Percentiles rank a stretch among this genome's conserved stretches.
Conservation (phyloP, 2,888 invertebrate genomes). For the Leptarthrus brevirostris region DNA sequence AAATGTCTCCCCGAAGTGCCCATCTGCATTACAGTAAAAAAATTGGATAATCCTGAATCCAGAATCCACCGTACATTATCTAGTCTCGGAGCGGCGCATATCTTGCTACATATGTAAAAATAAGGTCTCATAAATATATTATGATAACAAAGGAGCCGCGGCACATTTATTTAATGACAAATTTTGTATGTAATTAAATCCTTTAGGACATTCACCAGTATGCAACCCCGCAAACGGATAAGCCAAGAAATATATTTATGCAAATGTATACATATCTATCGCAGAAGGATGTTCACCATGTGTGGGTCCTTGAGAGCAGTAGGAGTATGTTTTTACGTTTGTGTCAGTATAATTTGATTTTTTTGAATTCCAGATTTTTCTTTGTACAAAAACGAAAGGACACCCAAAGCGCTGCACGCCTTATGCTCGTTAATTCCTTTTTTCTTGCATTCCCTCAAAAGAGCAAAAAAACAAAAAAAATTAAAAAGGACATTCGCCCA, state of each 20-base stretch:
- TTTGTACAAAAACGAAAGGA: constrained; percentile 5
- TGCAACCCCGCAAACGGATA: constrained; percentile 3
- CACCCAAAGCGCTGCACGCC: constrained; percentile 36
- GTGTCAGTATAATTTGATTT: constrained; percentile 10
- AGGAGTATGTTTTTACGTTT: constrained; percentile 20
- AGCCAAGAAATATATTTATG: constrained; percentile 26
- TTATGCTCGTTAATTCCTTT: constrained; percentile 46
- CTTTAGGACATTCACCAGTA: constrained; percentile 49
- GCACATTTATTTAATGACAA: constrained; percentile 55
- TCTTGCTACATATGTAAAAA: constrained; percentile 47
- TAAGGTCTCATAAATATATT: constrained; percentile 52
- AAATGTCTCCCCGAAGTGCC: constrained; percentile 19
- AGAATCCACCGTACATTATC: constrained; percentile 42
- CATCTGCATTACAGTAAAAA: constrained; percentile 38
- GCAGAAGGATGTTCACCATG: neutral
- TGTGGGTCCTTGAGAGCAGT: neutral
- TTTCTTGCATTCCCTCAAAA: constrained; percentile 46
- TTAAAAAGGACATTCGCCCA: constrained; percentile 52
- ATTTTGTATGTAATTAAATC: constrained; percentile 55
- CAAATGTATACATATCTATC: constrained; percentile 28
- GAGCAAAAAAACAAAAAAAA: constrained; percentile 48
- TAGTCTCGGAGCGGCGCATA: constrained; percentile 37
- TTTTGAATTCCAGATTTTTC: constrained; percentile 10
- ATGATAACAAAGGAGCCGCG: constrained; percentile 54
- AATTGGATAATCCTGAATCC: constrained; percentile 41